Percentiles rank a stretch among this genome's conserved stretches.
Evolutionary conservation across 1,140 invertebrate genomes (phyloP).

Genomic region (Drosophila kurseongensis): DNA sequence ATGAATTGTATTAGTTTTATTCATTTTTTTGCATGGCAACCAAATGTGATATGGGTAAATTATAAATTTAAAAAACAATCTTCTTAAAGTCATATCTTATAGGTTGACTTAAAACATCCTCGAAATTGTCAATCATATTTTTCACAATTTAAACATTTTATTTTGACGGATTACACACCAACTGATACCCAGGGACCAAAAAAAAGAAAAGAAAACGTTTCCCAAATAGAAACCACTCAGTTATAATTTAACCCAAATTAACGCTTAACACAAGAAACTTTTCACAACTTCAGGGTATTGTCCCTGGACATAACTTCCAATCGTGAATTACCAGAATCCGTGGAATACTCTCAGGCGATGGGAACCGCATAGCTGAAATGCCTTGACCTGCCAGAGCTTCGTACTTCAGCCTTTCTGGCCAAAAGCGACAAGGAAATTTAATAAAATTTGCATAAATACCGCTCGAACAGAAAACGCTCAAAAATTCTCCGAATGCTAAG

Average conservation of each 20-base stretch:
- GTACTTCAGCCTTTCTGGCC: conserved; percentile 26
- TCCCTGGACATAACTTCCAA: conserved; percentile 4
- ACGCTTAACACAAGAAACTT: neutral
- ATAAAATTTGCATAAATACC: conserved; percentile 79
- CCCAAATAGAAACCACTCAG: neutral
- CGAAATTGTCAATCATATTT: neutral
- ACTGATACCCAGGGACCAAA: neutral
- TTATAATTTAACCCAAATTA: conserved; percentile 35
- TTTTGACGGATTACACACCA: neutral
- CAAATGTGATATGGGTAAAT: too few relatives aligned
- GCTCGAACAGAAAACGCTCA: conserved; percentile 70
- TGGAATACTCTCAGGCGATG: conserved; percentile 49
- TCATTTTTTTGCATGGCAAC: too few relatives aligned
- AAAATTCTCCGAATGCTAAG: conserved; percentile 64
- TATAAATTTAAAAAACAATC: too few relatives aligned
- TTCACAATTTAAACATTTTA: neutral
- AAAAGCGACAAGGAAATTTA: conserved; percentile 52
- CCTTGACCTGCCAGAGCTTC: conserved; percentile 45
- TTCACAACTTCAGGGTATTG: neutral
- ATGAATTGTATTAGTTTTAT: too few relatives aligned
- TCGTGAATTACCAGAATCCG: conserved; percentile 41
- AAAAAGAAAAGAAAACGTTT: conserved; percentile 11
- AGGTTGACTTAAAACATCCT: too few relatives aligned
- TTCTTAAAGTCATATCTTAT: too few relatives aligned
- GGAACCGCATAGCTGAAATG: conserved; percentile 58